Percentiles rank a stretch among this genome's conserved stretches.
Evolutionary conservation across 2,113 vertebrate genomes (phyloP).

Genomic region (Naja naja): DNA sequence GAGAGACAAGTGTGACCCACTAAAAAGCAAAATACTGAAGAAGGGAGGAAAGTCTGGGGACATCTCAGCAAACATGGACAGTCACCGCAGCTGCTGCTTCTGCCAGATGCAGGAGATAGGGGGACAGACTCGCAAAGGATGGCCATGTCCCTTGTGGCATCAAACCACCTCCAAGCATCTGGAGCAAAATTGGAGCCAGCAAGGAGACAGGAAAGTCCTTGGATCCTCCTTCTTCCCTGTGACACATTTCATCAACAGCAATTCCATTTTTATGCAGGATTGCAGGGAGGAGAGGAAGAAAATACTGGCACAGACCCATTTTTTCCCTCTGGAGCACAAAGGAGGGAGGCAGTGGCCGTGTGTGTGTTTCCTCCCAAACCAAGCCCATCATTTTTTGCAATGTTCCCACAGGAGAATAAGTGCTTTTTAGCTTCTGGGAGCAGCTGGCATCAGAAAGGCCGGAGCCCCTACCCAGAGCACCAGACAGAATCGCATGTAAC

Average conservation of each 20-base stretch:
- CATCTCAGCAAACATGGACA: background rate
- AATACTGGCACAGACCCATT: conserved; percentile 43
- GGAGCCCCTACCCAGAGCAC: background rate
- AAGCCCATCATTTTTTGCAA: conserved; percentile 68
- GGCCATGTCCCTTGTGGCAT: conserved; percentile 27
- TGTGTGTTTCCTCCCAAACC: conserved; percentile 59
- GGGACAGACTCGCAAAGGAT: conserved; percentile 30
- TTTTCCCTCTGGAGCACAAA: conserved; percentile 31
- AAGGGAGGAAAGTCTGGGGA: background rate
- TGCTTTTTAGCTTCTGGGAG: conserved; percentile 73
- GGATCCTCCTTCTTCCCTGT: background rate
- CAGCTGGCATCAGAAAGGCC: conserved; percentile 59
- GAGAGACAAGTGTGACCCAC: background rate
- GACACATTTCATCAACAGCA: background rate
- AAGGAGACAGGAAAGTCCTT: background rate
- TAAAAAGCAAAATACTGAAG: background rate
- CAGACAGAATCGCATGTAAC: too few species aligned
- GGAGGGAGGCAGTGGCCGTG: conserved; percentile 24
- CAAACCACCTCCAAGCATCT: rapidly evolving
- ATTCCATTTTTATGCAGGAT: background rate
- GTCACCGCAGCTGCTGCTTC: background rate
- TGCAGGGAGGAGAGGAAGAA: conserved; percentile 15
- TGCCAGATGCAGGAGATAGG: background rate
- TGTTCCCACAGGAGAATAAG: conserved; percentile 72
- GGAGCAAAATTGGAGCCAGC: rapidly evolving